These are phyloP conservation scores for mouse (Mus musculus) DNA, from an alignment of 2,113 vertebrate genomes.

Conservation along the genomic window DNA sequence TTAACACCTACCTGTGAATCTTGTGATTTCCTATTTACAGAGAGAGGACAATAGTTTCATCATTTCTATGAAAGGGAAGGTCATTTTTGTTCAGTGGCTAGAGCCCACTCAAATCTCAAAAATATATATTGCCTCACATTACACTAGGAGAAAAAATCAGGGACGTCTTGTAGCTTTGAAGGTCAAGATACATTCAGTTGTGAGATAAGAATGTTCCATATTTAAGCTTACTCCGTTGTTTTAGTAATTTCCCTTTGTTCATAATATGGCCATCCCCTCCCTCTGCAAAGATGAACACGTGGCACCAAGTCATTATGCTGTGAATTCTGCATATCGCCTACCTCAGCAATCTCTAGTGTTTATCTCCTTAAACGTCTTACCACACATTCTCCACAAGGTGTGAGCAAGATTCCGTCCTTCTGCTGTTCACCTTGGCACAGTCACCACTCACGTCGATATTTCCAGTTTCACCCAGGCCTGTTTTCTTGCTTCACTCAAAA, in stretches of 20 bases:
- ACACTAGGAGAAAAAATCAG: not conserved
- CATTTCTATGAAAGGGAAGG: not conserved
- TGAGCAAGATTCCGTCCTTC: not conserved
- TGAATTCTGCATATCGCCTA: constrained; percentile 38
- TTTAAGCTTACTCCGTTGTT: not conserved
- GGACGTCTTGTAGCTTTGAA: not conserved
- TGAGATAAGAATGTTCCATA: not conserved
- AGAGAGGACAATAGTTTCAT: not conserved
- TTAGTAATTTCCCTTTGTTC: constrained; percentile 11
- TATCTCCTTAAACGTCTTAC: constrained; percentile 32
- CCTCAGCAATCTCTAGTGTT: not conserved
- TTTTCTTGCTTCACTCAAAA: constrained; percentile 61
- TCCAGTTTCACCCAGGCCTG: constrained; percentile 19
- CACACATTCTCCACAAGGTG: not conserved
- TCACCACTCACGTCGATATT: constrained; percentile 27
- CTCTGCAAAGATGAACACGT: not conserved
- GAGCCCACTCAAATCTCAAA: not conserved
- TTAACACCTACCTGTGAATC: constrained; percentile 22
- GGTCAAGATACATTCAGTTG: not conserved
- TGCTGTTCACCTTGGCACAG: not conserved
- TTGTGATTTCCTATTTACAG: constrained; percentile 19
- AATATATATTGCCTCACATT: not conserved
- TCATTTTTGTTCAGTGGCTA: not conserved
- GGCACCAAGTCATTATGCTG: not conserved
- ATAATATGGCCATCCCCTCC: no score